These are phyloP conservation scores for Erebia palarica DNA, from an alignment of 2,888 invertebrate species.

Conservation along the genomic window DNA sequence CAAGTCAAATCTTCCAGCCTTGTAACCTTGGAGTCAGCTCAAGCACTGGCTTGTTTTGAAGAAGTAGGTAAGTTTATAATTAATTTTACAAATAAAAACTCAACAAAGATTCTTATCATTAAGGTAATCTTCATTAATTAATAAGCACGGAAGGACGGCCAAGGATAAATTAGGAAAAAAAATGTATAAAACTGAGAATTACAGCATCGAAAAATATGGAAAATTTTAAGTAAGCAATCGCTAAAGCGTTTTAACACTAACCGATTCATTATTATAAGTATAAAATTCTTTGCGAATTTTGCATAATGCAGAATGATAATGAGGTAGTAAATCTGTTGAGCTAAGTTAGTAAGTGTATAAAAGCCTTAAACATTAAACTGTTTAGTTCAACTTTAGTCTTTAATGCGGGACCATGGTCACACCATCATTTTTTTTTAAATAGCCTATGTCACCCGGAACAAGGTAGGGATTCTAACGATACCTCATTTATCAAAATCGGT, in stretches of 20 bases:
- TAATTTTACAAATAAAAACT: neutral
- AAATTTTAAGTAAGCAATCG: neutral
- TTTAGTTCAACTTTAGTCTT: no score
- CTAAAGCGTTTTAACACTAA: neutral
- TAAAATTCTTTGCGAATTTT: neutral
- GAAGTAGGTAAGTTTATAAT: no score
- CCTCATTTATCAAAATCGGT: no score
- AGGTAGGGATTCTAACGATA: no score
- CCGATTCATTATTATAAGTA: neutral
- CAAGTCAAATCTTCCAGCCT: no score
- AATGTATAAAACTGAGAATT: neutral
- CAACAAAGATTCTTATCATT: constrained; percentile 23
- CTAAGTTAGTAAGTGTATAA: neutral
- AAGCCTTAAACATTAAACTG: neutral
- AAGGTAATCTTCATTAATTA: constrained; percentile 30
- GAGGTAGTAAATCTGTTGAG: neutral
- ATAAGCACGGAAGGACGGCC: constrained; percentile 20
- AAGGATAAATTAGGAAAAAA: constrained; percentile 15
- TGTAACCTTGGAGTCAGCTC: no score
- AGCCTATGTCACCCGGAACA: no score
- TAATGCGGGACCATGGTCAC: no score
- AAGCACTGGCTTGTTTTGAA: no score
- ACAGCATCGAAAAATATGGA: constrained; percentile 4
- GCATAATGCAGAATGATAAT: neutral
- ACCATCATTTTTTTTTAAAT: no score